Conservation (phyloP, 1,140 invertebrate species). For the Pseudachorutes palmiensis region DNA sequence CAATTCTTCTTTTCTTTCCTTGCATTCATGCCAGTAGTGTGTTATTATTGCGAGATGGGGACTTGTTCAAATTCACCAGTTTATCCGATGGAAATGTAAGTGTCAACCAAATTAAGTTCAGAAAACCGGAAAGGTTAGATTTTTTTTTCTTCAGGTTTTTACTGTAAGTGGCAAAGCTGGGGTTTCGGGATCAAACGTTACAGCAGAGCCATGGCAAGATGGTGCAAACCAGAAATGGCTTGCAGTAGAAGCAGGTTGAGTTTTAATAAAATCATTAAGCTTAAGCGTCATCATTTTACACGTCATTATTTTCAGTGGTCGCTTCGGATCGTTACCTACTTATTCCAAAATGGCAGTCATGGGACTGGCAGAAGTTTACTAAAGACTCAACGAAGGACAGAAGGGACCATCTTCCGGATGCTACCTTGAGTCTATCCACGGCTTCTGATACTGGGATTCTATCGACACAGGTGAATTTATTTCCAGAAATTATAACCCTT, state of each 20-base stretch:
- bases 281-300: neutral
- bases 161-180: constrained; percentile 17
- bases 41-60: constrained; percentile 11
- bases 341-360: constrained; percentile 2
- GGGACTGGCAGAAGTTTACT: neutral
- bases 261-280: neutral
- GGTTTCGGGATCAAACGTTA: constrained; percentile 19
- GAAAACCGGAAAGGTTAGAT: constrained; percentile 10
- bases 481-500: neutral
- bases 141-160: constrained; percentile 16
- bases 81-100: constrained; percentile 17
- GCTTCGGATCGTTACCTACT: neutral
- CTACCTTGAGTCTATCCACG: neutral
- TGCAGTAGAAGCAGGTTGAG: constrained; percentile 28
- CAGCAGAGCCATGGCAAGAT: constrained; percentile 24
- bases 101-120: constrained; percentile 16
- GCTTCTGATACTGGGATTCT: neutral
- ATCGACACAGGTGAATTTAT: neutral
- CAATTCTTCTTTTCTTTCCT: neutral
- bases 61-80: constrained; percentile 17
- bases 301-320: neutral
- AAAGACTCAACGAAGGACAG: neutral
- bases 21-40: neutral
- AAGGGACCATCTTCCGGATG: constrained; percentile 1
- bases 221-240: constrained; percentile 27